Conservation (phyloP, 1,140 invertebrate species). For the Drosophila micromelanica region DNA sequence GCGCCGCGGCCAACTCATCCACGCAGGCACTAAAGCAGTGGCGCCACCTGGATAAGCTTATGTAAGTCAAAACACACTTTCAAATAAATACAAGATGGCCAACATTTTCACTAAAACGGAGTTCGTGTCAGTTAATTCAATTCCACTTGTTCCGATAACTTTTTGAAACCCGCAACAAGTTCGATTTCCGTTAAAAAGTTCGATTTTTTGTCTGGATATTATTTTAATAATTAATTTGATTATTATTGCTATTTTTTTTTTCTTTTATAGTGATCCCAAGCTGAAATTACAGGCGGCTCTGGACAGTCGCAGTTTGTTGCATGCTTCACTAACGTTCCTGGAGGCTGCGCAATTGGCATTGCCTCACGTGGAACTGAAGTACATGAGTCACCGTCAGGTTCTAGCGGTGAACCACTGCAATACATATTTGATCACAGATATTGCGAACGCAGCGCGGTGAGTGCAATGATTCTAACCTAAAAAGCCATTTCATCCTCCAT, state of each 20-base stretch:
- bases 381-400: conserved; percentile 76
- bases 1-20: conserved; percentile 70
- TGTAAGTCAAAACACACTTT: conserved; percentile 44
- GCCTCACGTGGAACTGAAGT: conserved; percentile 79
- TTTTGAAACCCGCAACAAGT: neutral
- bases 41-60: conserved; percentile 52
- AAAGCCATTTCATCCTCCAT: neutral
- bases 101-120: no score
- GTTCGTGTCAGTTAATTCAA: neutral
- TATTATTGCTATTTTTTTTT: neutral
- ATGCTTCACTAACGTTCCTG: conserved; percentile 73
- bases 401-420: conserved; percentile 79
- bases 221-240: no score
- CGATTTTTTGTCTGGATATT: no score
- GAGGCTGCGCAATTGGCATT: conserved; percentile 76
- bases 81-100: neutral
- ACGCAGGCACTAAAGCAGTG: conserved; percentile 73
- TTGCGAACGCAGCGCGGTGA: conserved; percentile 72
- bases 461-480: neutral
- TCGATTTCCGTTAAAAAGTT: neutral
- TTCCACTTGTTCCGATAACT: conserved; percentile 2
- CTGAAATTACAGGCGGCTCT: conserved; percentile 68
- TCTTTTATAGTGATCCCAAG: conserved; percentile 62
- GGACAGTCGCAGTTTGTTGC: conserved; percentile 71
- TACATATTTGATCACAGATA: conserved; percentile 79